Evolutionary conservation across 2,888 invertebrate species (phyloP), one percentile per base, ranked within the genome.

Genomic region (Julus scandinavius): DNA sequence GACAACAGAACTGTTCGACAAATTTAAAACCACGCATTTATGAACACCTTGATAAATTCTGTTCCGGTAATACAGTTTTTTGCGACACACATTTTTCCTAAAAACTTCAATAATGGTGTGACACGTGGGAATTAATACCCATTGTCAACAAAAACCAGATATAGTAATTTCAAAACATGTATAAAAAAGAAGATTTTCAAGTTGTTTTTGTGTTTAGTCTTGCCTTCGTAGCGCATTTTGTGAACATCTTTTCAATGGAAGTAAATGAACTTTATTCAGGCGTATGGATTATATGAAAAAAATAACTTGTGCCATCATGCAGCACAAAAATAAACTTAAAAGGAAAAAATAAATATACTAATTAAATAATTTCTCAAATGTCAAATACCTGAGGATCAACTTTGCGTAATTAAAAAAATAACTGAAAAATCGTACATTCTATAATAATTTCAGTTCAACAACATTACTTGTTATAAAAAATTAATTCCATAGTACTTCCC

Each of bases 261-360:
- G 85, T 85, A 45, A 85, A 85, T 85, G 85, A 85, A 85, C 85
- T 85, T 85, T 85, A 85, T 85, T 85, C 85, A 85, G 85, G 85
- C 41, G 41, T 85, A 49, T 40, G 41, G 49, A 84, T 45, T 80
- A 17, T 85, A 40, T n/a, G 2, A 7, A 49, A 41, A 80, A 85
- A 85, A 20, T 29, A 29, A 85, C 85, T 85, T 85, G 49, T 41
- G 49, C 41, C 85, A 41, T 45, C 72, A 72, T 72, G 72, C 72
- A 29, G 72, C 72, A 72, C 2, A 54, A 72, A 72, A 72, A 72
- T 20, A 5, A 6, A 20, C 63, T n/a, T n/a, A n/a, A 63, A 72
- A 29, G 72, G 29, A 72, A 11, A 72, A 72, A 72, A 7, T 6
- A 29, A 72, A 72, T 29, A 72, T 63, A 29, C 5, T 29, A 72